Evolutionary conservation across 2,797 vertebrate species (phyloP).

Genomic region (Sebastes nivosus): DNA sequence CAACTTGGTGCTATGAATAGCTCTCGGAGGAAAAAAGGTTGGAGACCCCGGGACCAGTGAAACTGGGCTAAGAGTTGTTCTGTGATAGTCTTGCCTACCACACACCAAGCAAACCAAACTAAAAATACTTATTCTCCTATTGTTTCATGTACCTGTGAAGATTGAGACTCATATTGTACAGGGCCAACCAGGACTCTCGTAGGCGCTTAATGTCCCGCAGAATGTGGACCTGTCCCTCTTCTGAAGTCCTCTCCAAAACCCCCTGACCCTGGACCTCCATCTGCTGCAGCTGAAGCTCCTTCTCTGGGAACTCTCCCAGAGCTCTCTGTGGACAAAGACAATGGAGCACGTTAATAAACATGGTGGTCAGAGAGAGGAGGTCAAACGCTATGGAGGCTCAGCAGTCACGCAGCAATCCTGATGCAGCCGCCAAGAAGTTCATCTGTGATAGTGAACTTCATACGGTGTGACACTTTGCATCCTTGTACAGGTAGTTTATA

Average conservation of each 20-base stretch:
- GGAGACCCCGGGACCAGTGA: background rate
- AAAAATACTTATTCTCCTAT: no score
- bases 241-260: conserved; percentile 85
- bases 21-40: no score
- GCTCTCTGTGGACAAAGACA: conserved; percentile 76
- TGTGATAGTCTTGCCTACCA: background rate
- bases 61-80: background rate
- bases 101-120: background rate
- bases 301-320: conserved; percentile 88
- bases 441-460: background rate
- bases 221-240: conserved; percentile 85
- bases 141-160: conserved; percentile 72
- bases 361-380: background rate
- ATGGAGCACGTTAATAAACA: background rate
- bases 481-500: background rate
- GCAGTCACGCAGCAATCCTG: background rate
- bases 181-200: conserved; percentile 79
- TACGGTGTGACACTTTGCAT: background rate
- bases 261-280: conserved; percentile 81
- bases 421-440: no score
- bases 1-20: no score
- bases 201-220: conserved; percentile 84
- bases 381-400: no score
- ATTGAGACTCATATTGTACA: conserved; percentile 77
- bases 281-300: conserved; percentile 87